Base-by-base conservation (phyloP, 2,888 invertebrate genomes). In the Chrysolina americana region DNA sequence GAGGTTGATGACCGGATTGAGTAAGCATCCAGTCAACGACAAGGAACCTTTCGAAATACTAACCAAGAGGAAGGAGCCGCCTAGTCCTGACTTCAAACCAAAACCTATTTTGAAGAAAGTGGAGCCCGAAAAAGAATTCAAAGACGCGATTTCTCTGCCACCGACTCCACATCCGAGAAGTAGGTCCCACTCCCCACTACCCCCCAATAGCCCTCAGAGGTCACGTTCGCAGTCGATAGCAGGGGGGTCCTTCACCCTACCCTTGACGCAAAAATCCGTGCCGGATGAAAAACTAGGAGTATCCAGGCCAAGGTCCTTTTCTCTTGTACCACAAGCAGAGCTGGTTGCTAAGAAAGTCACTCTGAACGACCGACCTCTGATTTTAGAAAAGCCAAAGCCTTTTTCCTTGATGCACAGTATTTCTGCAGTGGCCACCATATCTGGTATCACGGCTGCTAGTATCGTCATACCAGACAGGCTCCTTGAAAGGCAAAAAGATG, bases 71-170 rank as follows among this genome's bases (percentile, higher is more conserved):
- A 87, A 90, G 74, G 92, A 93, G n/a, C 87, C 92, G 62, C 92
- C 93, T 0, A 92, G 92, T 85, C 93, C 94, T 0, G 93, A 92
- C 85, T 92, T 93, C 83, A 87, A 93, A 44, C 95, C 95, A 0
- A 95, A 95, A 85, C 95, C 95, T 0, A 95, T 95, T 81, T 85
- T 95, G 15, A 95, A 95, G 84, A 87, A 85, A 76, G 82, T 79
- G 44, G 84, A 85, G 65, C 81, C 81, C 28, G 79, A 73, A 23
- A 87, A 86, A 76, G 59, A 63, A 13, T 41, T 48, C 9, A 74
- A 68, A 56, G 66, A 73, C n/a, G 56, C 69, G 44, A 59, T 44
- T 11, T 17, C 62, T 9, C 77, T 79, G 36, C 76, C 81, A 44
- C 72, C 76, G 41, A 71, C 72, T 71, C 71, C 70, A n/a, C 70